These are phyloP conservation scores for Climacteris rufus DNA, from an alignment of 2,113 vertebrate species.

Conservation along the genomic window DNA sequence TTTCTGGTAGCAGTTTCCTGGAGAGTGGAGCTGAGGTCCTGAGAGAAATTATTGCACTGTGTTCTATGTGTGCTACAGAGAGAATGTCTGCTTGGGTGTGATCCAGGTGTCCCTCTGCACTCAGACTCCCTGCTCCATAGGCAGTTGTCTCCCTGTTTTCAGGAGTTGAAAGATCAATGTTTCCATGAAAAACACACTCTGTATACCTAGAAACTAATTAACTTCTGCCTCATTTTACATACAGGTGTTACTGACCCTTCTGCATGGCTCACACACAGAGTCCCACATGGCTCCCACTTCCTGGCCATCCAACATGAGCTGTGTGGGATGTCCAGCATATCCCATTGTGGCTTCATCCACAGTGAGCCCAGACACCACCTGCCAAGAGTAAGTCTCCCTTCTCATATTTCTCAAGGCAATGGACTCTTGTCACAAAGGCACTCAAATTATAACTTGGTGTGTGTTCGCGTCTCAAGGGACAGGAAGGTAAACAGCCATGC, in stretches of 20 bases:
- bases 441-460: neutral
- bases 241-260: neutral
- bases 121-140: neutral
- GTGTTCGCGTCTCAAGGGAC: neutral
- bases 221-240: neutral
- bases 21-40: neutral
- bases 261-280: neutral
- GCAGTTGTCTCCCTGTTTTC: neutral
- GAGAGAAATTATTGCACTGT: neutral
- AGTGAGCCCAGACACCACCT: neutral
- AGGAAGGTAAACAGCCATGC: neutral
- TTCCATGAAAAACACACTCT: neutral
- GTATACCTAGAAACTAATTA: neutral
- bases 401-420: neutral
- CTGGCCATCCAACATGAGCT: accelerated
- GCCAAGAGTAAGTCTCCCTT: neutral
- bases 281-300: accelerated
- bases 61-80: neutral
- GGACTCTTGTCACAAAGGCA: neutral
- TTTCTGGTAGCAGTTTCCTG: neutral
- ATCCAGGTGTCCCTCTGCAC: neutral
- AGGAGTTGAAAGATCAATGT: neutral
- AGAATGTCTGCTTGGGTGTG: neutral
- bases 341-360: neutral
- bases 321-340: neutral